These are phyloP conservation scores for Acanthurus lineatus DNA, from an alignment of 2,797 vertebrate species.

Conservation along the genomic window DNA sequence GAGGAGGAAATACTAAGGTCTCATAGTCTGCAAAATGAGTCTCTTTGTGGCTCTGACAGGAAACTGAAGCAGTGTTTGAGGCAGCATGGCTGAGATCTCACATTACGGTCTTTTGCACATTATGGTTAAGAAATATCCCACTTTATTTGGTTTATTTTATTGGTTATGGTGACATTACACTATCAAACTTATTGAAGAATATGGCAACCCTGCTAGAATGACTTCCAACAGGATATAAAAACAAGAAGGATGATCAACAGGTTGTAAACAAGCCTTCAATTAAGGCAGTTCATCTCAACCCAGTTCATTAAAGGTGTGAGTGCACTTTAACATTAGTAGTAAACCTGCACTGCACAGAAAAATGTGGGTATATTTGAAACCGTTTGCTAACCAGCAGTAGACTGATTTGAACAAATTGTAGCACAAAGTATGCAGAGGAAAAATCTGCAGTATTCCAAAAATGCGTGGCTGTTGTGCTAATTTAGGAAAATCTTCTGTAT, in stretches of 20 bases:
- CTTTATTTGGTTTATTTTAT: not conserved
- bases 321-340: not conserved
- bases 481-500: too few relatives aligned
- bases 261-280: not conserved
- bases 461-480: too few relatives aligned
- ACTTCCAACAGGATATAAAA: not conserved
- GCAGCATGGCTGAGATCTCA: not conserved
- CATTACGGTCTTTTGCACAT: not conserved
- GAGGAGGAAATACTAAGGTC: not conserved
- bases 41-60: not conserved
- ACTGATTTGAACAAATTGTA: too few relatives aligned
- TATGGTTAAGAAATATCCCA: not conserved
- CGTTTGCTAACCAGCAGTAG: too few relatives aligned
- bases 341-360: not conserved
- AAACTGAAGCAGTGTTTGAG: constrained; percentile 2
- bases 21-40: not conserved
- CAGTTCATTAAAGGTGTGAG: not conserved
- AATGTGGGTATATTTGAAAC: not conserved
- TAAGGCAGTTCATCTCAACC: not conserved
- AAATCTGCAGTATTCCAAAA: too few relatives aligned
- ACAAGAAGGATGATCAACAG: not conserved
- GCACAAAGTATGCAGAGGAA: too few relatives aligned
- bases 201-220: not conserved
- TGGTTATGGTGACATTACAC: not conserved
- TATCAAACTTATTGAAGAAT: not conserved